A percentile compares a stretch with the other conserved stretches of the same genome.
phyloP scores from a whole-genome alignment of 2,888 invertebrate species.

The Atrina japonica region DNA sequence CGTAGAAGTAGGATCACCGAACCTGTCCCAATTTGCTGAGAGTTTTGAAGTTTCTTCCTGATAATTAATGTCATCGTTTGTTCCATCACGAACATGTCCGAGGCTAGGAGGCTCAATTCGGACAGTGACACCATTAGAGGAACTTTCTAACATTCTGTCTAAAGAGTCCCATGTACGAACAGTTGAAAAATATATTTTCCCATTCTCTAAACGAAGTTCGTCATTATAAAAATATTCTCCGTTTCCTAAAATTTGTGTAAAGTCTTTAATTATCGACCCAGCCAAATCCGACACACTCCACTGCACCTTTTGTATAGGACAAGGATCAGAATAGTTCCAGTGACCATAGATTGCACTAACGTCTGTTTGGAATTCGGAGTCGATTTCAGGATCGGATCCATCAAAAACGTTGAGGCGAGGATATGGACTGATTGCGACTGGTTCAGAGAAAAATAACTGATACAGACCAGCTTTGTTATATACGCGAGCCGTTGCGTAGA shows the following conservation, averaged over 20 bases:
- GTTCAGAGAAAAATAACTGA: slow-evolving; percentile 45
- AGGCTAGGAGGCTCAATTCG: slow-evolving; percentile 63
- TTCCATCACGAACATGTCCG: slow-evolving; percentile 65
- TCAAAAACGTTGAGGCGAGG: slow-evolving; percentile 51
- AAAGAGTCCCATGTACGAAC: slow-evolving; percentile 57
- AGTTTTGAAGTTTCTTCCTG: slow-evolving; percentile 54
- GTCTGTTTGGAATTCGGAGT: slow-evolving; percentile 56
- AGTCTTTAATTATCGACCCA: slow-evolving; percentile 53
- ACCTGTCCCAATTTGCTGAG: slow-evolving; percentile 64
- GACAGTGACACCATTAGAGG: slow-evolving; percentile 63
- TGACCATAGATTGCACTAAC: slow-evolving; percentile 55
- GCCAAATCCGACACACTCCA: slow-evolving; percentile 57
- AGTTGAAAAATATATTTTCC: slow-evolving; percentile 57
- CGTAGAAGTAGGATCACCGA: slow-evolving; percentile 52
- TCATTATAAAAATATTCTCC: slow-evolving; percentile 55
- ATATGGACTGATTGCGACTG: slow-evolving; percentile 57
- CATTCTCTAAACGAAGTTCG: slow-evolving; percentile 57
- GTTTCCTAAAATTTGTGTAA: slow-evolving; percentile 38
- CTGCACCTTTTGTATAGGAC: slow-evolving; percentile 54
- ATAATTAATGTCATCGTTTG: slow-evolving; percentile 56
- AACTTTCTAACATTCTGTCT: slow-evolving; percentile 47
- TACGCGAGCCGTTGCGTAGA: slow-evolving; percentile 54
- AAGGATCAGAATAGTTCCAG: slow-evolving; percentile 63
- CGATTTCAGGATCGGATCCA: slow-evolving; percentile 40
- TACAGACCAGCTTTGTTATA: slow-evolving; percentile 63